Evolutionary conservation across 2,888 invertebrate species (phyloP).

Genomic region (Aricia artaxerxes): DNA sequence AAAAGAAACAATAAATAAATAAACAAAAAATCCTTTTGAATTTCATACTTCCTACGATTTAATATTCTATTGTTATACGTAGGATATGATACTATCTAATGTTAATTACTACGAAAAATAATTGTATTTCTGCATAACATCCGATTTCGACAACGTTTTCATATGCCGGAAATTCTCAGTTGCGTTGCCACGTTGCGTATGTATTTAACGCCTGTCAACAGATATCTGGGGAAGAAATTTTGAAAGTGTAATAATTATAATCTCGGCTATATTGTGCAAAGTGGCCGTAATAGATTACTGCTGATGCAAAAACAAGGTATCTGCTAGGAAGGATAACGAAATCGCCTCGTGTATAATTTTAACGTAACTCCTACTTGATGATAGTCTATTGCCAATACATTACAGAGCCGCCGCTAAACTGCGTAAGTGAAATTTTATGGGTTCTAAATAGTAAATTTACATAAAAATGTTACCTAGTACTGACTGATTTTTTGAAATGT

Average conservation of each 20-base stretch:
- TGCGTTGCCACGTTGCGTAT: constrained; percentile 1
- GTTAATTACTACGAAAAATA: not conserved
- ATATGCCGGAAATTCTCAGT: constrained; percentile 22
- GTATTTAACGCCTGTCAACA: constrained; percentile 22
- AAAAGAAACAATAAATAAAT: not conserved
- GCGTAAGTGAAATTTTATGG: not conserved
- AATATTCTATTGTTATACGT: not conserved
- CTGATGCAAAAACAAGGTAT: constrained; percentile 36
- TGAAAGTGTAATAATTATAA: constrained; percentile 38
- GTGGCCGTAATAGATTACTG: constrained; percentile 37
- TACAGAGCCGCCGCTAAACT: not conserved
- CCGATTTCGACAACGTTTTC: constrained; percentile 16
- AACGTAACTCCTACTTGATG: constrained; percentile 15
- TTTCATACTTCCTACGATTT: no score
- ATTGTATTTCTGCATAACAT: constrained; percentile 16
- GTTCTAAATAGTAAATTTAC: not conserved
- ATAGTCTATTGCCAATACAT: constrained; percentile 8
- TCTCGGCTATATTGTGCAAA: constrained; percentile 38
- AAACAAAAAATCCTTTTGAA: not conserved
- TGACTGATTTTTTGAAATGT: not conserved
- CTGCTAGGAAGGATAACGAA: constrained; percentile 35
- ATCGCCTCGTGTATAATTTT: constrained; percentile 30
- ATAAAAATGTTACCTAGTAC: not conserved
- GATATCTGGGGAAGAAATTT: constrained; percentile 31
- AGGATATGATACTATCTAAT: not conserved